Evolutionary conservation across 1,140 invertebrate genomes (phyloP), one percentile per base, ranked within the genome.

Genomic region (Matsumurasca onukii): DNA sequence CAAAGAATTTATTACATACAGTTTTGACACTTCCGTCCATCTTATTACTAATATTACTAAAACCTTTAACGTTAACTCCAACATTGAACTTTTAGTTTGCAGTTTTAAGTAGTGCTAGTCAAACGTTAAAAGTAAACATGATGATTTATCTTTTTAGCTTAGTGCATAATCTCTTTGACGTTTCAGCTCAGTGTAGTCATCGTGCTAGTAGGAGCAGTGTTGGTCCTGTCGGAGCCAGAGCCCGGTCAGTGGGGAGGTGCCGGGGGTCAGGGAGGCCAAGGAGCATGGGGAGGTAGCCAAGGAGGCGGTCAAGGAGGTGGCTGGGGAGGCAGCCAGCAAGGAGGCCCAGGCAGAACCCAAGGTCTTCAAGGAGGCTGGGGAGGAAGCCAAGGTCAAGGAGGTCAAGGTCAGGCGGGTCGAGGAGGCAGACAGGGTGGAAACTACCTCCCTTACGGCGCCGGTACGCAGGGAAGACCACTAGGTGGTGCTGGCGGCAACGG

Each of bases 341-440:
- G 71, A 70, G 73, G 71, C 49, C 61, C 48, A 69, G 24, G 24
- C 25, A 20, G 70, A 51, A 57, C 68, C 1, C 62, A 71, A 27
- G 30, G 59, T 17, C 68, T 67, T 22, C 39, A 39, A 64, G 70
- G 72, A 17, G 70, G 71, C 1, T 55, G 68, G 15, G 61, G 72
- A 0, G 67, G 69, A 24, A 24, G 63, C 3, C 49, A 57, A 3
- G 70, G 70, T 45, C 39, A 12, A 13, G 24, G 61, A 22, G 49
- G 70, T n/a, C 57, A 63, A 20, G 57, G 70, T 45, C 12, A n/a
- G 39, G 68, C 68, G 0, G 25, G 66, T 1, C 39, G 71, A 22
- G 51, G 71, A 9, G 68, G 72, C 57, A 72, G 73, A 59, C 67
- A 66, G 27, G 67, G 66, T 64, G 24, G 71, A 70, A 71, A 69